Evolutionary conservation across 2,113 vertebrate species (phyloP), one percentile per base, ranked within the genome.

Genomic region (Coryphaenoides rupestris): DNA sequence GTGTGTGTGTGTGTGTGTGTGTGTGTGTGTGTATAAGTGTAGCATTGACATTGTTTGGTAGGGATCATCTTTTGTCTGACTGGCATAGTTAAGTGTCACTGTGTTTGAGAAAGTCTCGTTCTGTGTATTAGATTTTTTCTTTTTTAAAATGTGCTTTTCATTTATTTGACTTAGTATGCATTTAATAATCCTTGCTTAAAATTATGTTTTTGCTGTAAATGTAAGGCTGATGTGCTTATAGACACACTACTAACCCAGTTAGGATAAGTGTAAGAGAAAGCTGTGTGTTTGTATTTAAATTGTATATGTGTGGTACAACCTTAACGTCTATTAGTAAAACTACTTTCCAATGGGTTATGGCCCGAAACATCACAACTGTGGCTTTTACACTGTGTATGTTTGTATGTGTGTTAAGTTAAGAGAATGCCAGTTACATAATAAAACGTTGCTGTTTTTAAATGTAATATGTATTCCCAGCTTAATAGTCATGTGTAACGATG

Each of bases 341-440:
- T 10, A 40, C 33, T 40, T 40, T 40, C 9, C 33, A 40, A 40
- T 40, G 33, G 33, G 9, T 9, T 40, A 40, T 40, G 33, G 33
- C 9, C 3, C 9, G 6, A 40, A 40, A 40, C 33, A 40, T 69
- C 64, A 53, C 74, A 75, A 52, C 67, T 77, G 19, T 47, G 21
- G 52, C 46, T 47, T 22, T 58, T 47, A 15, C 60, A 58, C 75
- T 79, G 74, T 79, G 76, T 79, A 70, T 56, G 64, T 72, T 40
- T 79, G 68, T 65, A 17, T 68, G 77, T 69, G 79, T 72, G 83
- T 79, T 86, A 85, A 88, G 81, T 84, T n/a, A 73, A 65, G 72
- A 79, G 81, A 79, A 84, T 83, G 83, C 79, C 79, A 80, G 78
- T 78, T 19, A 40, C 33, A 40, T 13, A 47, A 45, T 63, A 85